Base-by-base conservation (phyloP, 2,797 vertebrate genomes). In the Pipistrellus nathusii region DNA sequence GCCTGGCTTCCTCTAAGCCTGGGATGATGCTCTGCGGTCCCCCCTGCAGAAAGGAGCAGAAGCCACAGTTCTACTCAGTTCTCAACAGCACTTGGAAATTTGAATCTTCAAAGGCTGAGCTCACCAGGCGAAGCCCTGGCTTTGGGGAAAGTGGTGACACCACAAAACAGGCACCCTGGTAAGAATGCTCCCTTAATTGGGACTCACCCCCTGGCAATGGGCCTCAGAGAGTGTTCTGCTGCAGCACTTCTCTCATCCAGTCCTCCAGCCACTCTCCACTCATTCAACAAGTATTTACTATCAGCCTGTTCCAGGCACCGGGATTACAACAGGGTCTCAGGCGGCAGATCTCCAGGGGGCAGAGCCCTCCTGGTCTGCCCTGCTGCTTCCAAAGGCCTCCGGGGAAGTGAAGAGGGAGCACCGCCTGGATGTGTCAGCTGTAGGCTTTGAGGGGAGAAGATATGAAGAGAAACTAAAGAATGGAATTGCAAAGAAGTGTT, bases 1-100 rank as follows among this genome's bases (percentile, higher is more conserved):
- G 44, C 86, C 95, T 62, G 66, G 85, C 69, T 96, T 96, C 95
- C 95, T 92, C 83, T 30, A 59, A 91, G 75, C 55, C 86, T 66
- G 21, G 44, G 77, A 68, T 23, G 11, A 91, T 41, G 87, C 35
- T 75, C 38, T 48, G 30, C 13, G 25, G 75, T 80, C 55, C 48
- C 14, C 41, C 82, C 41, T 20, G 55, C 44, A 94, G 76, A 94
- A 84, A 94, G 2, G 5, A 80, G 27, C 55, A 44, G 48, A 71
- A 68, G 95, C 87, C 78, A 51, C 80, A 95, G 75, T 82, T 92
- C 84, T 25, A 82, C 30, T 81, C 62, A 53, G 85, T 53, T 85
- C 90, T 73, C 69, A 87, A 44, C 18, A 30, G 71, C 46, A 57
- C 64, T 91, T 95, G 73, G 62, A 90, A 90, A 94, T 68, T 5